phyloP scores from a whole-genome alignment of 2,113 vertebrate species.

The Gopherus evgoodei region DNA sequence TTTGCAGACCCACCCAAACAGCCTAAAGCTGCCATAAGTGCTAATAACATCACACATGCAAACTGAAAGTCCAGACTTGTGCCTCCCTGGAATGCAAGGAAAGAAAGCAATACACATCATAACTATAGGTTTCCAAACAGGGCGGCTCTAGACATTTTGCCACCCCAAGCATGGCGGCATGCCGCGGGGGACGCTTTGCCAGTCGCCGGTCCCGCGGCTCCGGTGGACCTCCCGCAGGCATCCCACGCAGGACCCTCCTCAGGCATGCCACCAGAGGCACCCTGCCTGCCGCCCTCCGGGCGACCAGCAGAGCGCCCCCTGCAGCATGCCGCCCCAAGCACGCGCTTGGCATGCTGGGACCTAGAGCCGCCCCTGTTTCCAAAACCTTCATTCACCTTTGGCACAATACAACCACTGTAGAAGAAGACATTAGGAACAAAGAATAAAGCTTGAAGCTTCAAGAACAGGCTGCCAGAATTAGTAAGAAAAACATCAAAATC shows the following conservation, averaged over 20 bases:
- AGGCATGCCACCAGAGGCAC: no score
- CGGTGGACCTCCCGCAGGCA: no score
- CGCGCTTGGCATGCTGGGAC: no score
- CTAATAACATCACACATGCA: neutral
- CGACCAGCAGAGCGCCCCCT: no score
- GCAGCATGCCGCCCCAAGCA: no score
- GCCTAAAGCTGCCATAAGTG: fast-evolving
- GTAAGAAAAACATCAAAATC: conserved; percentile 84
- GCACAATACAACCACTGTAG: conserved; percentile 81
- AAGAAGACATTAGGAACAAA: conserved; percentile 83
- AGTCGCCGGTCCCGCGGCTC: no score
- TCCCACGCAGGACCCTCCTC: no score
- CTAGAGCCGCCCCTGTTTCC: neutral
- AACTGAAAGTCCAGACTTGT: conserved; percentile 10
- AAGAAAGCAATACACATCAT: neutral
- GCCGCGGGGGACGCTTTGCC: no score
- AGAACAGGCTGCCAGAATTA: conserved; percentile 81
- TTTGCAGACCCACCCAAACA: neutral
- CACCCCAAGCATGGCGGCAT: no score
- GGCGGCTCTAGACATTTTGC: no score
- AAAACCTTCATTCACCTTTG: conserved; percentile 67
- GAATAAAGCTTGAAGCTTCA: conserved; percentile 81
- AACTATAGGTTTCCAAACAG: conserved; percentile 31
- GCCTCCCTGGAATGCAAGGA: neutral
- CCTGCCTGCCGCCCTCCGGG: no score